A percentile compares a stretch with the other conserved stretches of the same genome.
These are phyloP conservation scores for Xanthorhoe spadicearia DNA, from an alignment of 2,888 invertebrate species.

Conservation along the genomic window DNA sequence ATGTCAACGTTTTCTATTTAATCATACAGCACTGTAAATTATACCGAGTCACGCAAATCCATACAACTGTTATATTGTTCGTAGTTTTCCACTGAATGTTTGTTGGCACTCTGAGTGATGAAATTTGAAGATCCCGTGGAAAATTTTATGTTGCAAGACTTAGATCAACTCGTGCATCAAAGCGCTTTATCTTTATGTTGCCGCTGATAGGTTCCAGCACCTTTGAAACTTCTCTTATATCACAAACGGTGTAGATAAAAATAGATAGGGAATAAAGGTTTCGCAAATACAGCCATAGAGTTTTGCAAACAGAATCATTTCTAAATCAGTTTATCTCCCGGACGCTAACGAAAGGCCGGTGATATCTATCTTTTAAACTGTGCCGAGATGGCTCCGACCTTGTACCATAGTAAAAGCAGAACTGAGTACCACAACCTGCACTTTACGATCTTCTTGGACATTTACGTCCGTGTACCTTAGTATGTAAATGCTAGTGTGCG, in stretches of 20 bases:
- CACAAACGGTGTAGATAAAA: constrained; percentile 21
- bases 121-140: constrained; percentile 30
- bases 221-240: constrained; percentile 16
- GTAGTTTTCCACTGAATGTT: constrained; percentile 73
- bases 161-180: constrained; percentile 21
- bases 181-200: constrained; percentile 28
- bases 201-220: constrained; percentile 20
- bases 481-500: background rate
- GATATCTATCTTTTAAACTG: constrained; percentile 42
- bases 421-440: constrained; percentile 10
- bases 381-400: constrained; percentile 38
- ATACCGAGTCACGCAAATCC: constrained; percentile 62
- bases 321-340: constrained; percentile 22
- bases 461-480: constrained; percentile 1
- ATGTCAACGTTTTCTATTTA: constrained; percentile 64
- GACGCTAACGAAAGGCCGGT: constrained; percentile 25
- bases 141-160: constrained; percentile 29
- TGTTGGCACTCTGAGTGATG: constrained; percentile 40
- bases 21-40: constrained; percentile 56
- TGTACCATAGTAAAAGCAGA: constrained; percentile 16
- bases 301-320: constrained; percentile 7
- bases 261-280: constrained; percentile 4
- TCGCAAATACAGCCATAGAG: constrained; percentile 3
- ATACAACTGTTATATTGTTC: constrained; percentile 53
- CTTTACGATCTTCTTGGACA: background rate